Evolutionary conservation across 37 sponge, comb jelly and placozoan genomes (phyloP), one percentile per base, ranked within the genome.

Genomic region (Beroe forskalii): DNA sequence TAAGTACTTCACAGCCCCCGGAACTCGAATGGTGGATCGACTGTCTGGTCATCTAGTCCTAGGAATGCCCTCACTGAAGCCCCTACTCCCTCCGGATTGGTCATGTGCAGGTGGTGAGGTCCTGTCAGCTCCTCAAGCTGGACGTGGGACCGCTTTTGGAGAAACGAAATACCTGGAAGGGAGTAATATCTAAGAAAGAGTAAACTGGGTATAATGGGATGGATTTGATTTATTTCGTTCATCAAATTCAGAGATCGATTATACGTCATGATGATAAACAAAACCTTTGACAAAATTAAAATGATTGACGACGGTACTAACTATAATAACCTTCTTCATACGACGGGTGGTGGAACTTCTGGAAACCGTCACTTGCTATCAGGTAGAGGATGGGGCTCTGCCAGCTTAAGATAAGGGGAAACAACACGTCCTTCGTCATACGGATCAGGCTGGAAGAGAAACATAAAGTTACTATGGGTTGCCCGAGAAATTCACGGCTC

Each of bases 41-140:
- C n/a, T 63, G 66, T 63, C 66, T 63, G 14, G n/a, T 19, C 66
- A 20, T 63, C 66, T 3, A 72, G 20, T 19, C 22, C 40, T 22
- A 72, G 75, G 40, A 38, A 72, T 23, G 2, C 38, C 39, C 28
- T 72, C 28, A 72, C 40, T 6, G 75, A 36, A 37, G 36, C 75
- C 2, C 75, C 22, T 19, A 72, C 75, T 1, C 20, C 75, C 40
- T 72, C 39, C 39, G 75, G 3, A 36, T 72, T 72, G 35, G 75
- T 30, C 75, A 72, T 72, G 75, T 72, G 75, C 1, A 72, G 75
- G 22, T 72, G 75, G 75, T 72, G 75, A 14, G 75, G 75, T 6
- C 75, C 75, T 20, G 75, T 36, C 22, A 72, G 40, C 33, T 72
- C 75, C 38, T 36, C 6, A 6, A 36, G 75, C 22, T 35, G 31